Percentiles rank a stretch among this genome's conserved stretches.
phyloP scores from a whole-genome alignment of 2,888 invertebrate species.

The Neoitamus cyanurus region DNA sequence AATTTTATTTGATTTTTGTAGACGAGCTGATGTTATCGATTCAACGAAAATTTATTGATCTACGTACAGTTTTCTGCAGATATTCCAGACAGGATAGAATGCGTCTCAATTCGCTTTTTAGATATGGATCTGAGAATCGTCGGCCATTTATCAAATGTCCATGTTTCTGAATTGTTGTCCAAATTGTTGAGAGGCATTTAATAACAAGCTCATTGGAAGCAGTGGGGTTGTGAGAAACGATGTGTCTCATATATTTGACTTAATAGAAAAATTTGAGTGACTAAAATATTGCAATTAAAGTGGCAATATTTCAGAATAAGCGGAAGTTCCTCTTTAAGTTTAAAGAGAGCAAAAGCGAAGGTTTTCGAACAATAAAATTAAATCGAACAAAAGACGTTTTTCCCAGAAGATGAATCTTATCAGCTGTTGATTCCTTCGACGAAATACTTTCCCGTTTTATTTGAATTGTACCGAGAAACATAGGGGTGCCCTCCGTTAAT shows the following conservation, averaged over 20 bases:
- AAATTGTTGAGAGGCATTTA: background rate
- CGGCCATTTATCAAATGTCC: background rate
- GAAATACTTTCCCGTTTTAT: background rate
- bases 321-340: background rate
- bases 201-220: background rate
- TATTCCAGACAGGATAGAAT: background rate
- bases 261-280: background rate
- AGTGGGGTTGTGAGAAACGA: background rate
- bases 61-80: background rate
- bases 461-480: background rate
- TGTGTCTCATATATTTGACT: no score
- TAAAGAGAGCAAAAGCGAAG: background rate
- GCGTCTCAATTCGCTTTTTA: background rate
- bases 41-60: background rate
- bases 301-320: background rate
- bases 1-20: slow-evolving; percentile 1
- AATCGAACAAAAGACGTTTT: background rate
- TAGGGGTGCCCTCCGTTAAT: background rate
- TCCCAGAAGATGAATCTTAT: background rate
- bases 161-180: background rate
- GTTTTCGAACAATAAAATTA: background rate
- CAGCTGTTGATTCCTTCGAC: background rate
- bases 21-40: background rate
- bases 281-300: background rate
- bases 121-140: background rate